These are phyloP conservation scores for Drosophila navojoa DNA, from an alignment of 1,140 invertebrate genomes.

Conservation along the genomic window DNA sequence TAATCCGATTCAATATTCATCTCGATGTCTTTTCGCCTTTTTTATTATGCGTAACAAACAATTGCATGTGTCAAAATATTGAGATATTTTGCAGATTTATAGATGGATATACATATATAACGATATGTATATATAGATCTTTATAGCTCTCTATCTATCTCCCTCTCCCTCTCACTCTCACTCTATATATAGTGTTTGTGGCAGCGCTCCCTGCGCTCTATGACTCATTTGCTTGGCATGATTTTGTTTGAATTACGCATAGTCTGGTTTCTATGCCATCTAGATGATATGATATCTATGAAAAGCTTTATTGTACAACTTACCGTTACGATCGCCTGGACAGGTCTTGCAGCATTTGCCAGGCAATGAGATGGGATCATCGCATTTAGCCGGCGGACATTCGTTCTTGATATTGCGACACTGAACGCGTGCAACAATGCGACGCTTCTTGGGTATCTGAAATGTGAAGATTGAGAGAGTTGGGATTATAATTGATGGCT, in stretches of 20 bases:
- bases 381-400: slow-evolving; percentile 93
- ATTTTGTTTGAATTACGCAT: slow-evolving; percentile 1
- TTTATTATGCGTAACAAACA: slow-evolving; percentile 51
- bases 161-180: background rate
- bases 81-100: slow-evolving; percentile 57
- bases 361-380: slow-evolving; percentile 92
- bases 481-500: slow-evolving; percentile 35
- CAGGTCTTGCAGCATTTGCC: slow-evolving; percentile 96
- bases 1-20: slow-evolving; percentile 52
- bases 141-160: too few species aligned
- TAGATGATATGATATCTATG: too few species aligned
- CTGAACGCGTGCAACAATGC: slow-evolving; percentile 92
- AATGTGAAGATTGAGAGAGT: slow-evolving; percentile 29
- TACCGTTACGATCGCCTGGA: slow-evolving; percentile 90
- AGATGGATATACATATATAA: background rate
- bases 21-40: slow-evolving; percentile 10
- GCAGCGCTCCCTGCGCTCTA: slow-evolving; percentile 2
- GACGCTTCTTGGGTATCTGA: slow-evolving; percentile 94
- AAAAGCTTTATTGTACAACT: slow-evolving; percentile 75
- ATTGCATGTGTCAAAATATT: slow-evolving; percentile 69
- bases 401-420: slow-evolving; percentile 96
- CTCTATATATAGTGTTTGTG: background rate
- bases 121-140: too few species aligned
- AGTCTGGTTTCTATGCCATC: too few species aligned
- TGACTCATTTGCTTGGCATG: slow-evolving; percentile 49